Percentiles rank a stretch among this genome's conserved stretches.
Conservation (phyloP, 2,113 vertebrate species). For the Archilochus colubris region DNA sequence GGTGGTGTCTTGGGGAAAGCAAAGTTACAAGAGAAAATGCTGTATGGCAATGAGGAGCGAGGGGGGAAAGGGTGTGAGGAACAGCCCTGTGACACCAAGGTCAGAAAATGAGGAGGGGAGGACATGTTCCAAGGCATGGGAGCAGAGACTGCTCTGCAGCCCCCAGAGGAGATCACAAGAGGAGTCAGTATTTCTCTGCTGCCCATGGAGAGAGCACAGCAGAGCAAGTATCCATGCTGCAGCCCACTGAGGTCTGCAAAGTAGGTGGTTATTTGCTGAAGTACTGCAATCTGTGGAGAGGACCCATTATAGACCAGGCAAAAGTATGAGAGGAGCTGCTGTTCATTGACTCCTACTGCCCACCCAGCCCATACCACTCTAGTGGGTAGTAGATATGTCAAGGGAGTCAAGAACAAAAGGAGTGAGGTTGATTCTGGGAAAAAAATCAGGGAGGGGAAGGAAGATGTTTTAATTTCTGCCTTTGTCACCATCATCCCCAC, state of each 20-base stretch:
- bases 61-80: not conserved
- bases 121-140: fast-evolving
- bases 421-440: not conserved
- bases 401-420: not conserved
- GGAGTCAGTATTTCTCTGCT: not conserved
- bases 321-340: not conserved
- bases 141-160: not conserved
- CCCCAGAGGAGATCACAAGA: not conserved
- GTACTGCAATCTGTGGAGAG: not conserved
- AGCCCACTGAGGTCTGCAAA: not conserved
- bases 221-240: not conserved
- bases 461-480: not conserved
- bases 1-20: fast-evolving
- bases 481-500: not conserved
- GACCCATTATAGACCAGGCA: not conserved
- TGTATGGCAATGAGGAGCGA: not conserved
- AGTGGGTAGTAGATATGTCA: not conserved
- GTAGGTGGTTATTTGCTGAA: not conserved
- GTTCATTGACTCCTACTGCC: not conserved
- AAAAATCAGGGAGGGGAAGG: not conserved
- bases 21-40: not conserved
- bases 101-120: fast-evolving
- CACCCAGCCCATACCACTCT: not conserved
- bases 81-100: not conserved
- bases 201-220: not conserved